Conservation (phyloP, 2,113 vertebrate genomes). For the Murina feae region DNA sequence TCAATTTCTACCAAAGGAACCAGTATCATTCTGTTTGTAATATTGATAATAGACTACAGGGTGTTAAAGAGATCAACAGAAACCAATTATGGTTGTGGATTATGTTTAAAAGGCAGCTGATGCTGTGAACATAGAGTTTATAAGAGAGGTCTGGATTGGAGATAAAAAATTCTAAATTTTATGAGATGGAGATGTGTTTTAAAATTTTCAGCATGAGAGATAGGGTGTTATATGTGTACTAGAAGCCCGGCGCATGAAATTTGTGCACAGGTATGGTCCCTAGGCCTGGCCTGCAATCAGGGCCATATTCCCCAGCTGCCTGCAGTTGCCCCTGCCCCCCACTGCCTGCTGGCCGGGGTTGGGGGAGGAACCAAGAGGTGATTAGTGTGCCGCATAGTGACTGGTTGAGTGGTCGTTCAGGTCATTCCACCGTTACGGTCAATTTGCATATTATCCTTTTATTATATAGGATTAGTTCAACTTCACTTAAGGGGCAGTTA, state of each 20-base stretch:
- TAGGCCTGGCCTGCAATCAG: no score
- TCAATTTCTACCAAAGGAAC: neutral
- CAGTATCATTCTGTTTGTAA: neutral
- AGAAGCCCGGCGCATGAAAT: no score
- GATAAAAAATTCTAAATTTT: neutral
- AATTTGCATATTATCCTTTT: no score
- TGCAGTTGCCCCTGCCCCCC: no score
- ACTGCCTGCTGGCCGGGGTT: no score
- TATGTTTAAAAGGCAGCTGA: neutral
- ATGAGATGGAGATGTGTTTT: neutral
- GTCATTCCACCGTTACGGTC: no score
- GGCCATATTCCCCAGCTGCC: no score
- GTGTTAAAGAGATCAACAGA: neutral
- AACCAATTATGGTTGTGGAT: neutral
- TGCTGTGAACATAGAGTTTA: neutral
- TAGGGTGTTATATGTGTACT: neutral
- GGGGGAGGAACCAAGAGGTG: no score
- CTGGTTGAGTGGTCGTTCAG: no score
- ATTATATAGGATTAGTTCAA: neutral
- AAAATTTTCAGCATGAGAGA: neutral
- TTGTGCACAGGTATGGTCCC: no score
- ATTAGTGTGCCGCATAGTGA: no score
- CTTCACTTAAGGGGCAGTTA: neutral
- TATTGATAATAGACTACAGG: neutral
- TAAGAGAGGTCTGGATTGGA: neutral